Base-by-base conservation (phyloP, 2,113 vertebrate genomes). In the Alethe castanea region DNA sequence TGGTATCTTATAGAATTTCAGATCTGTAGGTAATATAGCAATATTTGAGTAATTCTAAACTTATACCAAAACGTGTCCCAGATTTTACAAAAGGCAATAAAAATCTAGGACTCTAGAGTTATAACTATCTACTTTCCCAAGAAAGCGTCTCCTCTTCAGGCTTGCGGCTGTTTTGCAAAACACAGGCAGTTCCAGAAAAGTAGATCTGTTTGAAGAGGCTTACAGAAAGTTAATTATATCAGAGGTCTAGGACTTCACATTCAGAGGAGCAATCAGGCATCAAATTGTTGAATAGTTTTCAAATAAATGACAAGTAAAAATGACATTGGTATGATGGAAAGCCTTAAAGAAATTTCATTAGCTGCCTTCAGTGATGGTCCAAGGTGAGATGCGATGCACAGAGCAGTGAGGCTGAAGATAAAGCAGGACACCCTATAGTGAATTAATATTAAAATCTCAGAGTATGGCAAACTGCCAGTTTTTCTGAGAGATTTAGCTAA, bases 391-490 rank as follows among this genome's bases (percentile, higher is more conserved):
- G 25, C 53, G 52, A 70, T 78, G 22, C 42, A 60, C 48, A 81
- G 29, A 74, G 84, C 67, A 70, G 61, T 79, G 44, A 19, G 25
- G 9, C 25, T 92, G 76, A 82, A 78, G 64, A 78, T 71, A 81
- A 92, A 90, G 18, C 13, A 79, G 26, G 47, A 73, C 74, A 69
- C 28, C 52, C 79, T 83, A 83, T 24, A 81, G 28, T 52, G 77
- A 91, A 88, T 74, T 93, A n/a, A 85, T 90, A 72, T 81, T 94
- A 93, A 91, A 90, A 85, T 74, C 66, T 65, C 33, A 84, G 45
- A 20, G 12, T 48, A 31, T 64, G 76, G 69, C 52, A 60, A 44
- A 74, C 26, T 64, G 42, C 77, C 76, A 93, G 24, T 13, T 94
- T 93, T 85, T 81, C 80, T 62, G 52, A 86, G 36, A 84, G 53